phyloP scores from a whole-genome alignment of 2,797 vertebrate species.

The Diglossa cyanea region DNA sequence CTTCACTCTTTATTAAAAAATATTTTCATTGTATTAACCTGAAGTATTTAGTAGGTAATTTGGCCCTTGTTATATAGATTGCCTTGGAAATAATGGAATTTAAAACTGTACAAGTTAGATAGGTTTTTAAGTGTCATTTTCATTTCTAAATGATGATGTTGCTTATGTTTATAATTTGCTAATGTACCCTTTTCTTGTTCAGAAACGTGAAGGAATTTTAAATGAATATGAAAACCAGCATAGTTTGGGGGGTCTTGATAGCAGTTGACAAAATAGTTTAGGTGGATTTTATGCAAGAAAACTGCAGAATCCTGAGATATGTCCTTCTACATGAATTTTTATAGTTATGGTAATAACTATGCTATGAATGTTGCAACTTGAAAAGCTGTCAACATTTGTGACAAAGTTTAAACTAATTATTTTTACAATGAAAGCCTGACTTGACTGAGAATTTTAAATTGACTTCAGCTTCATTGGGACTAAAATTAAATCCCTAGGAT shows the following conservation, averaged over 20 bases:
- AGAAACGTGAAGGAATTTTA: not conserved
- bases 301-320: not conserved
- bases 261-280: not conserved
- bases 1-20: not conserved
- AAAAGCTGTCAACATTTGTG: constrained; percentile 11
- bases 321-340: not conserved
- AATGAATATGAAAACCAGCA: not conserved
- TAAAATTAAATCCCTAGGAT: not conserved
- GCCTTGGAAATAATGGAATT: not conserved
- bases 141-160: not conserved
- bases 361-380: not conserved
- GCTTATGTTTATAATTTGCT: not conserved
- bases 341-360: not conserved
- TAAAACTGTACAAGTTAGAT: not conserved
- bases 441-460: constrained; percentile 11
- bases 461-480: not conserved
- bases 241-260: not conserved
- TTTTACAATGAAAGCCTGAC: not conserved
- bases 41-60: not conserved
- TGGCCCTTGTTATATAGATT: not conserved
- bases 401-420: not conserved
- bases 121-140: not conserved
- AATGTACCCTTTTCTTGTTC: not conserved
- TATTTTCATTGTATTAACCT: not conserved
- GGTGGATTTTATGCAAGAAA: not conserved